Percentiles rank a stretch among this genome's conserved stretches.
Conservation (phyloP, 2,113 vertebrate species). For the Fulmarus glacialis region DNA sequence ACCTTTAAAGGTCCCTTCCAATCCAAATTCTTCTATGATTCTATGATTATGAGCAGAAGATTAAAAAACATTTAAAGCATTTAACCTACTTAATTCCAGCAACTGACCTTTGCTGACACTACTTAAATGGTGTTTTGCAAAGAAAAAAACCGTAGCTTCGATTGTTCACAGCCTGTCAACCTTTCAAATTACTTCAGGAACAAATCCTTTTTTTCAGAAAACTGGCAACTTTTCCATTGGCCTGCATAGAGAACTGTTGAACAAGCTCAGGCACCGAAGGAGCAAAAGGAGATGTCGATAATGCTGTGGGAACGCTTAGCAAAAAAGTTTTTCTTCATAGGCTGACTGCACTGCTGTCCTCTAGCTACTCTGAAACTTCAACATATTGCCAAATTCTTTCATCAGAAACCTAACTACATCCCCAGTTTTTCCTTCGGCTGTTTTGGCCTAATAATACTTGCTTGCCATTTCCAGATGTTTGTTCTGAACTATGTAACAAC, state of each 20-base stretch:
- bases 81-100: slow-evolving; percentile 6
- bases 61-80: background rate
- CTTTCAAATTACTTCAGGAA: background rate
- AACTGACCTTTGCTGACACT: background rate
- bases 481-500: background rate
- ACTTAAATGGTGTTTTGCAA: background rate
- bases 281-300: background rate
- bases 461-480: background rate
- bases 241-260: background rate
- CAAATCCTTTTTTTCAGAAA: background rate
- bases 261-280: background rate
- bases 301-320: background rate
- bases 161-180: background rate
- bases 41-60: background rate
- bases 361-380: background rate
- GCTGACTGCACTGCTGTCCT: background rate
- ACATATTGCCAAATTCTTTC: background rate
- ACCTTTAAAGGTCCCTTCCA: no score
- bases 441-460: background rate
- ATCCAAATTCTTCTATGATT: no score
- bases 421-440: background rate
- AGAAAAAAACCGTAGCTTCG: background rate
- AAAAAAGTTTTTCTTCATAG: background rate
- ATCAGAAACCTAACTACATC: background rate
- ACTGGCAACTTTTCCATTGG: background rate